phyloP scores from a whole-genome alignment of 2,797 vertebrate genomes.

The Helarctos malayanus region DNA sequence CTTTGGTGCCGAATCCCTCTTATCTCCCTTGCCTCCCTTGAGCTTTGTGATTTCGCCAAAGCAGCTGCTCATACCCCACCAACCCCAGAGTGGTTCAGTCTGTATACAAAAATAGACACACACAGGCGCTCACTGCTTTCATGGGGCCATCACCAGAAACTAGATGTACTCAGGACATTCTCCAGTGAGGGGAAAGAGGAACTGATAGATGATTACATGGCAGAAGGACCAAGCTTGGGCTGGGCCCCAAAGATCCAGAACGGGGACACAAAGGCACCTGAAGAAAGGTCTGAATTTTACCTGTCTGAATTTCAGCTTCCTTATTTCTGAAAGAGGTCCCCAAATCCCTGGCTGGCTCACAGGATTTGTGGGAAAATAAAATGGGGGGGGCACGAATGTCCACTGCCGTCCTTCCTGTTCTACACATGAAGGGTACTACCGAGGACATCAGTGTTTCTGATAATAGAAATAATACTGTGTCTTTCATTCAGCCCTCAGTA shows the following conservation, averaged over 20 bases:
- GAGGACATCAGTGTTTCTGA: background rate
- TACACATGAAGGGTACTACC: background rate
- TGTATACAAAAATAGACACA: slow-evolving; percentile 69
- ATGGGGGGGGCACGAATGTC: background rate
- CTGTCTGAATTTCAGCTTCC: background rate
- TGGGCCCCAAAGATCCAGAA: background rate
- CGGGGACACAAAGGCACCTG: background rate
- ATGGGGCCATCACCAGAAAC: slow-evolving; percentile 33
- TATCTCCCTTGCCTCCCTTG: slow-evolving; percentile 55
- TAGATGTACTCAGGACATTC: background rate
- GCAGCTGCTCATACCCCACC: slow-evolving; percentile 70
- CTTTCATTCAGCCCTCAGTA: background rate
- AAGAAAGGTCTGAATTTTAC: background rate
- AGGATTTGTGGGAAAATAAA: background rate
- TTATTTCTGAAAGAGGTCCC: background rate
- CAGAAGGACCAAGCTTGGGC: background rate
- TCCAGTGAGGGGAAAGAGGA: slow-evolving; percentile 10
- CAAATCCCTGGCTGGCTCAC: background rate
- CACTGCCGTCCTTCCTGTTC: background rate
- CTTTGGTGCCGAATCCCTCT: slow-evolving; percentile 60
- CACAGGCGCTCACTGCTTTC: background rate
- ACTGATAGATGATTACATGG: background rate
- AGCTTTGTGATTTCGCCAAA: slow-evolving; percentile 66
- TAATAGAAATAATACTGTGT: background rate
- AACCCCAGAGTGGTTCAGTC: slow-evolving; percentile 28